Conservation (phyloP, 2,113 vertebrate genomes). For the Xenopus laevis region DNA sequence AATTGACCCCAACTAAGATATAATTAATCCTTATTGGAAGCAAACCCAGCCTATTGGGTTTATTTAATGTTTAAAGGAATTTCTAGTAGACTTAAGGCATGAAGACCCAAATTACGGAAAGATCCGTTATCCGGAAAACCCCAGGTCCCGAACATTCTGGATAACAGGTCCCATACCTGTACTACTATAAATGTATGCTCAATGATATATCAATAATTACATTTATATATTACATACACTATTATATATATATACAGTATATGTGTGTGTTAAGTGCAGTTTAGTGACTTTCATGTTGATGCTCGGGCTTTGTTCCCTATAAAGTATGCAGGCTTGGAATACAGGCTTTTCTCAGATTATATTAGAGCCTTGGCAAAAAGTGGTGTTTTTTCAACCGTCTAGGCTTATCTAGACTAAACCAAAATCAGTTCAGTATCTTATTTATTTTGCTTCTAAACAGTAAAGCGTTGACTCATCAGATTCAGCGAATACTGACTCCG, state of each 20-base stretch:
- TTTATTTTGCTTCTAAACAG: slow-evolving; percentile 40
- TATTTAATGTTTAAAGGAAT: too few relatives aligned
- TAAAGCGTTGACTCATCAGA: slow-evolving; percentile 31
- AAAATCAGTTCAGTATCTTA: slow-evolving; percentile 14
- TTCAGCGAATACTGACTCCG: slow-evolving; percentile 30
- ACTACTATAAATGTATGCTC: too few relatives aligned
- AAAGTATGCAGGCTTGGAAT: slow-evolving; percentile 51
- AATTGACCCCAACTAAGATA: too few relatives aligned
- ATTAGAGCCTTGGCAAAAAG: slow-evolving; percentile 19
- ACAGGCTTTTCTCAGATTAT: slow-evolving; percentile 43
- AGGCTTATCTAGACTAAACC: slow-evolving; percentile 19
- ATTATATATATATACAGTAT: not conserved
- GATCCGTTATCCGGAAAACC: too few relatives aligned
- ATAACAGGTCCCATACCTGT: too few relatives aligned
- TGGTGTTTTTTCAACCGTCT: slow-evolving; percentile 45
- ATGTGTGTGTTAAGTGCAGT: slow-evolving; percentile 46
- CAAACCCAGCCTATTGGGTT: too few relatives aligned
- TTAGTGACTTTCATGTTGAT: slow-evolving; percentile 48
- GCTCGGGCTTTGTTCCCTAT: slow-evolving; percentile 49
- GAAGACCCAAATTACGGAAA: too few relatives aligned
- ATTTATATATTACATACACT: too few relatives aligned
- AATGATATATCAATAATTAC: too few relatives aligned
- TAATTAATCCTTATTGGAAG: too few relatives aligned
- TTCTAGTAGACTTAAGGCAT: too few relatives aligned
- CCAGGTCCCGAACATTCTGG: too few relatives aligned